Percentiles rank a stretch among this genome's conserved stretches.
These are phyloP conservation scores for Timandra comae DNA, from an alignment of 2,888 invertebrate genomes.

Conservation along the genomic window DNA sequence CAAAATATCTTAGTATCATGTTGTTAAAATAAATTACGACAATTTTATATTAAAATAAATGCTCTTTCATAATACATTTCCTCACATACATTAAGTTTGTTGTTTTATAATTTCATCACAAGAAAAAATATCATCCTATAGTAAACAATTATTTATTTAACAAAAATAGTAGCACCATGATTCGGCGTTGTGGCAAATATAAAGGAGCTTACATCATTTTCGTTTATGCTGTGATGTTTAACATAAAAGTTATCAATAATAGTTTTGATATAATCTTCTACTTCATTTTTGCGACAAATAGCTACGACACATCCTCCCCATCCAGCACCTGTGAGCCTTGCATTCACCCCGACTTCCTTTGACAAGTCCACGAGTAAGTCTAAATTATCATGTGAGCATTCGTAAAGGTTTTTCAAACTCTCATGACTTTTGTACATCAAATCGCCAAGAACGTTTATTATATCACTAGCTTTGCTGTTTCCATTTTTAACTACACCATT, in stretches of 20 bases:
- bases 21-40: no score
- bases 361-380: conserved; percentile 89
- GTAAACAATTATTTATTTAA: conserved; percentile 7
- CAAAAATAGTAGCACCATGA: conserved; percentile 76
- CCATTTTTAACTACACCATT: conserved; percentile 28
- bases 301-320: conserved; percentile 99
- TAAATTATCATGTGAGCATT: conserved; percentile 94
- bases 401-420: conserved; percentile 89
- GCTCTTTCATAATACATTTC: no score
- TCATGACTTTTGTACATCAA: conserved; percentile 94
- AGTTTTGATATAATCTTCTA: conserved; percentile 80
- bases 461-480: conserved; percentile 34
- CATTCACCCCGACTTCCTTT: conserved; percentile 82
- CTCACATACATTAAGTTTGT: no score
- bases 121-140: no score
- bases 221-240: conserved; percentile 68
- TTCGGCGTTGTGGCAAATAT: conserved; percentile 87
- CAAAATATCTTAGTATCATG: no score
- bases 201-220: conserved; percentile 72
- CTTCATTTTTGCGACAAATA: conserved; percentile 81
- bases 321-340: conserved; percentile 97
- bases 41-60: no score
- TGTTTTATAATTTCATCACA: no score
- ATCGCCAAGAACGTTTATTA: conserved; percentile 80
- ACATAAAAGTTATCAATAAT: conserved; percentile 84